Conservation (phyloP, 2,797 vertebrate genomes). For the Diplodus sargus region DNA sequence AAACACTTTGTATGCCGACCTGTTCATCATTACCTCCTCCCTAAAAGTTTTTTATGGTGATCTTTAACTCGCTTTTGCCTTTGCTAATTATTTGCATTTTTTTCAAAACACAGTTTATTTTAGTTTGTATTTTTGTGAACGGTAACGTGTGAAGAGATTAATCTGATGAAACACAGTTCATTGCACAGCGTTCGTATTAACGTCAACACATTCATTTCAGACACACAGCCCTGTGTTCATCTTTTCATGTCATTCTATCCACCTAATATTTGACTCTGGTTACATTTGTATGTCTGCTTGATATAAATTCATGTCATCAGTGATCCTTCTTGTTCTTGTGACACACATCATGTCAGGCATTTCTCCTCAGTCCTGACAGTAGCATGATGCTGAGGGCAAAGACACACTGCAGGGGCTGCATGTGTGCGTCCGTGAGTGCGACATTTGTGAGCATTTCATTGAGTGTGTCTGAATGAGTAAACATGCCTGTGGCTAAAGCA, state of each 20-base stretch:
- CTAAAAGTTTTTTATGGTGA: too few species aligned
- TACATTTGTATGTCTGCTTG: not conserved
- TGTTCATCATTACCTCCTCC: too few species aligned
- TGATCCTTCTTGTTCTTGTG: slow-evolving; percentile 1
- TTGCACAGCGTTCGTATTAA: not conserved
- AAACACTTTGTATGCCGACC: too few species aligned
- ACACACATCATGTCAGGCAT: slow-evolving; percentile 31
- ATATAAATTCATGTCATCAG: not conserved
- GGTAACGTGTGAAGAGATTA: not conserved
- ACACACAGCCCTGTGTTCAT: not conserved
- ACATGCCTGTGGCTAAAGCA: slow-evolving; percentile 67
- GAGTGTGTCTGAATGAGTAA: slow-evolving; percentile 56
- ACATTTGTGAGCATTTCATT: slow-evolving; percentile 37
- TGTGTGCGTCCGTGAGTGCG: slow-evolving; percentile 36
- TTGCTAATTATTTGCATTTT: not conserved
- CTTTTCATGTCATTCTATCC: not conserved
- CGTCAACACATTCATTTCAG: not conserved
- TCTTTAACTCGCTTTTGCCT: not conserved
- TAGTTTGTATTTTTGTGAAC: not conserved
- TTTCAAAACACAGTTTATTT: too few species aligned
- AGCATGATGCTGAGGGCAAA: slow-evolving; percentile 56
- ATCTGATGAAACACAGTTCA: not conserved
- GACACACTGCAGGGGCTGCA: slow-evolving; percentile 30
- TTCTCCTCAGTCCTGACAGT: slow-evolving; percentile 44
- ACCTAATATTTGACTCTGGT: not conserved